These are phyloP conservation scores for Athripsodes cinereus DNA, from an alignment of 2,888 invertebrate species.

Conservation along the genomic window DNA sequence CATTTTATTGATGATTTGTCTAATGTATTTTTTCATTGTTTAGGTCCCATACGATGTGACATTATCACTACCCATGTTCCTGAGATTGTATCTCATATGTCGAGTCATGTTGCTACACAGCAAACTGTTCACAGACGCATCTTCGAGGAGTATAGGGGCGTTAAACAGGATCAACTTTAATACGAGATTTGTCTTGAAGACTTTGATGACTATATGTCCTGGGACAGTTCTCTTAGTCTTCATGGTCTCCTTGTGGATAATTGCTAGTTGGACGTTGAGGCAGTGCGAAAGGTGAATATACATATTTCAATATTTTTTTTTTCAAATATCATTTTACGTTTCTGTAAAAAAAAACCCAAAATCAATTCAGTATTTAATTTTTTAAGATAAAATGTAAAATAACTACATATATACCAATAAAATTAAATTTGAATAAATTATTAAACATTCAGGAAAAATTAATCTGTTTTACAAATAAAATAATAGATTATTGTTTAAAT, in stretches of 20 bases:
- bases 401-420: too few species aligned
- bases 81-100: constrained; percentile 97
- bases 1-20: too few species aligned
- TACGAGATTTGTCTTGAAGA: constrained; percentile 84
- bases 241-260: constrained; percentile 99
- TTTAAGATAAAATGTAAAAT: too few species aligned
- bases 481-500: too few species aligned
- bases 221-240: constrained; percentile 96
- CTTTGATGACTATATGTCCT: constrained; percentile 99
- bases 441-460: too few species aligned
- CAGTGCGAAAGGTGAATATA: constrained; percentile 90
- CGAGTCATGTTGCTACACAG: constrained; percentile 99
- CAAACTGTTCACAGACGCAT: constrained; percentile 99
- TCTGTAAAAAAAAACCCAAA: too few species aligned
- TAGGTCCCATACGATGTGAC: constrained; percentile 93
- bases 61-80: constrained; percentile 98
- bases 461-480: too few species aligned
- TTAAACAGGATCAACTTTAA: constrained; percentile 98
- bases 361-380: too few species aligned
- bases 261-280: constrained; percentile 97
- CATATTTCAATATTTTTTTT: too few species aligned
- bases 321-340: too few species aligned
- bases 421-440: too few species aligned
- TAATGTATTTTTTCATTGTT: neutral
- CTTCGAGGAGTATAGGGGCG: constrained; percentile 95